These are phyloP conservation scores for Thunnus albacares DNA, from an alignment of 2,797 vertebrate genomes.

Conservation along the genomic window DNA sequence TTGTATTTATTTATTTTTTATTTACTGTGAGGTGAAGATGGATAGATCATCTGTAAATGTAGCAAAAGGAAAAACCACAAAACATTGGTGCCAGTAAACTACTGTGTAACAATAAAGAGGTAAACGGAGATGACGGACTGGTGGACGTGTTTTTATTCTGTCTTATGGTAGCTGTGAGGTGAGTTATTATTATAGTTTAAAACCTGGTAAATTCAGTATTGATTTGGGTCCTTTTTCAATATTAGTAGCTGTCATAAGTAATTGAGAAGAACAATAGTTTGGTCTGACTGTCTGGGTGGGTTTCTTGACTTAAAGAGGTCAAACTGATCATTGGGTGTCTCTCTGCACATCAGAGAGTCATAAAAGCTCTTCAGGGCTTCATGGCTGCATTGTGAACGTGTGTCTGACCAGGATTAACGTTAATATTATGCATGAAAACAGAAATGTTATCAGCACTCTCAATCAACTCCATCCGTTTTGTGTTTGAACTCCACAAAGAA, in stretches of 20 bases:
- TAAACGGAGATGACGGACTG: conserved; percentile 57
- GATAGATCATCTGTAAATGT: conserved; percentile 85
- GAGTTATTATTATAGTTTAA: neutral
- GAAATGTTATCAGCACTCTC: neutral
- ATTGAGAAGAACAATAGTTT: no score
- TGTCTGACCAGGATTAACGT: neutral
- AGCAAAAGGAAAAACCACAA: conserved; percentile 84
- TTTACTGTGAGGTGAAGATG: conserved; percentile 81
- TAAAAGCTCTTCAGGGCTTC: no score
- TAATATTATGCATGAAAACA: neutral
- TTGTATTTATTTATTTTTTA: conserved; percentile 85
- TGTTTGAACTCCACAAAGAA: neutral
- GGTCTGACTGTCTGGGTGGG: no score
- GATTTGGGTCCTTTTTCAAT: neutral
- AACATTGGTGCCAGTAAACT: conserved; percentile 83
- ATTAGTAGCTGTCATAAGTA: no score
- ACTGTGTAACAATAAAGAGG: conserved; percentile 86
- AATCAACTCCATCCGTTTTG: neutral
- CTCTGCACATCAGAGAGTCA: no score
- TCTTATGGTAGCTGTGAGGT: neutral
- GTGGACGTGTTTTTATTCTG: conserved; percentile 10
- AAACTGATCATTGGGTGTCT: no score
- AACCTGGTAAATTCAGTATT: neutral
- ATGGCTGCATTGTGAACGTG: neutral
- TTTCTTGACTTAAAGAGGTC: neutral